Percentiles rank a stretch among this genome's conserved stretches.
Conservation (phyloP, 2,888 invertebrate species). For the Mellilla xanthometata region DNA sequence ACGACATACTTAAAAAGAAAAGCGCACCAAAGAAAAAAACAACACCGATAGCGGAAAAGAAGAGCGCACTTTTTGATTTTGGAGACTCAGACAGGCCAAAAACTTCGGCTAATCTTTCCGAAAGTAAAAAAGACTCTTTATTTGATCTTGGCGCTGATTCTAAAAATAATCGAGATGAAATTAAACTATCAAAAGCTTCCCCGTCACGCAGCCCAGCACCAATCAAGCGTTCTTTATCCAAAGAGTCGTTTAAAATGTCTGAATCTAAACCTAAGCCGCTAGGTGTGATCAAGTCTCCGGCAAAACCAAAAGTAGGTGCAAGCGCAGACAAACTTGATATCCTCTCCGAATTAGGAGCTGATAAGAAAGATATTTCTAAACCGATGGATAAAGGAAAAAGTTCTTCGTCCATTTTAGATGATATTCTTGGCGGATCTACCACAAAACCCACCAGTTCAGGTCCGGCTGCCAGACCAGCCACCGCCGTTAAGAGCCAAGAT, state of each 20-base stretch:
- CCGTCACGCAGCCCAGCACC: constrained; percentile 51
- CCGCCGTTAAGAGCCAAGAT: constrained; percentile 56
- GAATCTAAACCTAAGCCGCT: constrained; percentile 42
- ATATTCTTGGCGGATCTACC: constrained; percentile 78
- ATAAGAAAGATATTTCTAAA: constrained; percentile 51
- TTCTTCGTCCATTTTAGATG: constrained; percentile 75
- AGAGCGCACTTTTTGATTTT: constrained; percentile 67
- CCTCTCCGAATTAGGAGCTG: constrained; percentile 47
- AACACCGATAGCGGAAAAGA: constrained; percentile 56
- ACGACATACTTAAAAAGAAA: constrained; percentile 77
- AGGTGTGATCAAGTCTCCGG: constrained; percentile 52
- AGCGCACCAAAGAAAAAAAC: constrained; percentile 58
- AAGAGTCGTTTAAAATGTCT: constrained; percentile 53
- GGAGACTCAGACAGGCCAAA: constrained; percentile 43
- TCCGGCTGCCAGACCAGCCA: constrained; percentile 43
- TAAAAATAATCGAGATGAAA: constrained; percentile 31
- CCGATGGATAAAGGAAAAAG: constrained; percentile 62
- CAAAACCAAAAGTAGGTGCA: constrained; percentile 48
- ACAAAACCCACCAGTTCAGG: constrained; percentile 44
- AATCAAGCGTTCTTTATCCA: constrained; percentile 50
- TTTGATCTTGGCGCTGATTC: constrained; percentile 46
- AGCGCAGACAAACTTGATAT: constrained; percentile 59
- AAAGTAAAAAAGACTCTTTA: constrained; percentile 44
- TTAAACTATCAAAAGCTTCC: constrained; percentile 42
- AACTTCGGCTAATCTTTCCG: constrained; percentile 31